These are phyloP conservation scores for Sarcoramphus papa DNA, from an alignment of 2,797 vertebrate genomes.

Conservation along the genomic window DNA sequence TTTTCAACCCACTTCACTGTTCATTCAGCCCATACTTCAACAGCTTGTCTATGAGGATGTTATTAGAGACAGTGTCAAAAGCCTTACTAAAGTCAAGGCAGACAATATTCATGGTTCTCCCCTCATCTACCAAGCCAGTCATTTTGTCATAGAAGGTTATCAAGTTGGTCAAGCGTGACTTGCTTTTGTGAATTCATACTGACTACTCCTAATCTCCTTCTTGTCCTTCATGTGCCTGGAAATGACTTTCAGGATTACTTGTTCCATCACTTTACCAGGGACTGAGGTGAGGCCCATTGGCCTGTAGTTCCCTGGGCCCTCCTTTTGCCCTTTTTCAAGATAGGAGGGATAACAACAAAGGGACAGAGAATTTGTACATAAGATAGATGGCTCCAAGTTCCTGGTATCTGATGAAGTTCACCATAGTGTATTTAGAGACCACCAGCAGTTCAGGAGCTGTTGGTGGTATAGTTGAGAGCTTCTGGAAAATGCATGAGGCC, in stretches of 20 bases:
- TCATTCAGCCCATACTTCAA: background rate
- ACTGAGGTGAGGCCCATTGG: rapidly evolving
- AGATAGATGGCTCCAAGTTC: background rate
- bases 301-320: background rate
- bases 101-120: background rate
- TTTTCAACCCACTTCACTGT: background rate
- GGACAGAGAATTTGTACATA: background rate
- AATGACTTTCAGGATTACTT: background rate
- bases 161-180: background rate
- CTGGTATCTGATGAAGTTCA: background rate
- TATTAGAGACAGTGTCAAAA: background rate
- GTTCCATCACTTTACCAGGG: background rate
- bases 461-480: background rate
- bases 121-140: background rate
- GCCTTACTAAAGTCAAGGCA: background rate
- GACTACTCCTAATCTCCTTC: background rate
- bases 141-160: background rate
- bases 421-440: background rate
- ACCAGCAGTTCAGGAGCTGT: background rate
- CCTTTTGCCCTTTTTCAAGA: background rate
- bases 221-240: background rate
- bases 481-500: background rate
- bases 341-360: background rate
- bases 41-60: background rate
- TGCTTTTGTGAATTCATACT: background rate